Base-by-base conservation (phyloP, 1,140 invertebrate genomes). In the Eufriesea mexicana region DNA sequence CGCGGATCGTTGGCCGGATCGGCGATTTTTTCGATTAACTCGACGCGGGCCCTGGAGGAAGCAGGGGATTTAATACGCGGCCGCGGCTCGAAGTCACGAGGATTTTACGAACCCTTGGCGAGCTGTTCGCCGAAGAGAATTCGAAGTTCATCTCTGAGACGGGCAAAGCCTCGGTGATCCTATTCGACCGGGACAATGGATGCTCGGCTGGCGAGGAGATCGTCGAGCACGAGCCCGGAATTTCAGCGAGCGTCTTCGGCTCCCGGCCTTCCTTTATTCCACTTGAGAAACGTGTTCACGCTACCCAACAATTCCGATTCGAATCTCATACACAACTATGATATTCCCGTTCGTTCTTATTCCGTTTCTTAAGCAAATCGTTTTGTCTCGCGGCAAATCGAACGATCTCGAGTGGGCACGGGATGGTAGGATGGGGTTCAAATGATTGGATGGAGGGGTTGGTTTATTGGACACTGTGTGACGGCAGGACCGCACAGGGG, bases 141-240 rank as follows among this genome's bases (percentile, higher is more conserved):
- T 54, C 79, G 71, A 82, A 54, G 62, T 77, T 77, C 74, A 66
- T 77, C 61, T 66, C 61, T n/a, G 51, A 42, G 71, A 57, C 25
- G 71, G 23, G 61, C 25, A 64, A 62, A 66, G 47, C 62, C 74
- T 42, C 74, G 20, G 61, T 66, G 74, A 77, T 77, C 74, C 74
- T 47, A 54, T 66, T 77, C 61, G 25, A 42, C 10, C 20, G 28
- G 61, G 59, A 77, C 74, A 54, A 77, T 77, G 47, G 61, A 77
- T 66, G 23, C 35, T 54, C 10, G 23, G 54, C 12, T 42, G 51
- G 20, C 20, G 54, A 51, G 20, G 23, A 73, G 51, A 73, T 73
- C 54, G 51, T 35, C 51, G 35, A 67, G 66, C 45, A 73, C 71
- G 55, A 47, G 12, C 20, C 20, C 25, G n/a, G 61, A 77, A 77